Percentiles rank a stretch among this genome's conserved stretches.
Conservation (phyloP, 2,113 vertebrate genomes). For the Apodemus sylvaticus region DNA sequence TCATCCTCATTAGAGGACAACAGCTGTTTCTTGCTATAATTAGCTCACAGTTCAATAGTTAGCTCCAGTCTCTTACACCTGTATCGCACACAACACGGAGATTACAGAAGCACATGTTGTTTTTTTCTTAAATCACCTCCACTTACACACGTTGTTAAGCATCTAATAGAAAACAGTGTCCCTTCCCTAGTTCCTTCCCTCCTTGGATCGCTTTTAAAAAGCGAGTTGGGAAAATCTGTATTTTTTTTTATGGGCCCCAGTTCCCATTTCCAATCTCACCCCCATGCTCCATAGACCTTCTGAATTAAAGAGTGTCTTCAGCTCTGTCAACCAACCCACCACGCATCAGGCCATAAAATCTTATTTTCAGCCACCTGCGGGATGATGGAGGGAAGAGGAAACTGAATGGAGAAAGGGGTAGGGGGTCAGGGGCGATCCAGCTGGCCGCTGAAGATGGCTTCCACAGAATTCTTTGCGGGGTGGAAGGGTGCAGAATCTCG, state of each 20-base stretch:
- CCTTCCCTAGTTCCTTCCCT: conserved; percentile 54
- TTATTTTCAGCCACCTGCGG: conserved; percentile 84
- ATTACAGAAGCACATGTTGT: conserved; percentile 84
- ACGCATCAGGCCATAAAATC: conserved; percentile 80
- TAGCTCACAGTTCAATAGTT: conserved; percentile 89
- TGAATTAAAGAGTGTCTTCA: conserved; percentile 71
- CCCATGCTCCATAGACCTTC: conserved; percentile 49
- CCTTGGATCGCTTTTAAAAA: conserved; percentile 66
- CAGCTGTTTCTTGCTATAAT: conserved; percentile 89
- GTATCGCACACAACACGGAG: conserved; percentile 82
- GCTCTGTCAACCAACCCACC: conserved; percentile 66
- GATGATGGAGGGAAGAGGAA: conserved; percentile 77
- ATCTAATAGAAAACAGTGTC: conserved; percentile 83
- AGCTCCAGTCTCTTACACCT: conserved; percentile 86
- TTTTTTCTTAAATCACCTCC: conserved; percentile 77
- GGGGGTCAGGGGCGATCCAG: conserved; percentile 75
- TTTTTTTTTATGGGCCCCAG: conserved; percentile 61
- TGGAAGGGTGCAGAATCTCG: conserved; percentile 83
- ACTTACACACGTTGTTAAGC: conserved; percentile 86
- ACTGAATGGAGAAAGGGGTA: conserved; percentile 53
- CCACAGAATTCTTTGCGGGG: conserved; percentile 77
- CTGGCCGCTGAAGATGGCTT: conserved; percentile 84
- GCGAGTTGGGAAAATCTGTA: conserved; percentile 62
- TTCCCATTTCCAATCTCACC: conserved; percentile 69
- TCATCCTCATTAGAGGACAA: conserved; percentile 86